Evolutionary conservation across 2,113 vertebrate species (phyloP).

Genomic region (Hystrix cristata): DNA sequence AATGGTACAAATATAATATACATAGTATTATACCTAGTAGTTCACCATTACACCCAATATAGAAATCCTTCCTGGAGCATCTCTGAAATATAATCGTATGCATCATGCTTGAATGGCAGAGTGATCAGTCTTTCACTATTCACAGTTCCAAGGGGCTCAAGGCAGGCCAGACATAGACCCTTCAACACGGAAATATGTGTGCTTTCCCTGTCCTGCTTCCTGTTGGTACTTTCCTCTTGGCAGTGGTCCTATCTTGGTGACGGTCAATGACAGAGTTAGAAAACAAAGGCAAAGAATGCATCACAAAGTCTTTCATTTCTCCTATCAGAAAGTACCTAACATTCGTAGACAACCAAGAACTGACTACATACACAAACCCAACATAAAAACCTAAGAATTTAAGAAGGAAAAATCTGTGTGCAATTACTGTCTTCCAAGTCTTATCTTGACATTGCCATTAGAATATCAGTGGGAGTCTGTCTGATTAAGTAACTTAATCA

Average conservation of each 20-base stretch:
- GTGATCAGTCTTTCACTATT: not conserved
- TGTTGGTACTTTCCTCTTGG: not conserved
- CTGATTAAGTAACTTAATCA: constrained; percentile 34
- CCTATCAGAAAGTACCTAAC: not conserved
- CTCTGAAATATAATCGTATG: not conserved
- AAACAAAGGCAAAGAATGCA: not conserved
- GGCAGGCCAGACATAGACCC: not conserved
- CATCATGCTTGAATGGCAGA: not conserved
- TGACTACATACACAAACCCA: constrained; percentile 22
- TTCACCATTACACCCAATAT: not conserved
- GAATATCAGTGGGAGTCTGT: not conserved
- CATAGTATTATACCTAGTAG: not conserved
- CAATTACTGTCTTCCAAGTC: constrained; percentile 23
- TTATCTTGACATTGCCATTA: constrained; percentile 57
- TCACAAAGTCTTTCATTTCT: constrained; percentile 29
- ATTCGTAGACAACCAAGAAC: not conserved
- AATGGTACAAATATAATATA: constrained; percentile 16
- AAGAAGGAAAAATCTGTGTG: constrained; percentile 46
- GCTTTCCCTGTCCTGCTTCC: not conserved
- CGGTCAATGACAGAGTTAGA: not conserved
- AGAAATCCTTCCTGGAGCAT: constrained; percentile 34
- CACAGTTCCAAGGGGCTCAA: not conserved
- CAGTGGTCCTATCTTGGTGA: not conserved
- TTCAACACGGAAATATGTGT: not conserved
- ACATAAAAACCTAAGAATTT: not conserved